Percentiles rank a stretch among this genome's conserved stretches.
phyloP scores from a whole-genome alignment of 2,797 vertebrate species.

The Acropternis orthonyx region DNA sequence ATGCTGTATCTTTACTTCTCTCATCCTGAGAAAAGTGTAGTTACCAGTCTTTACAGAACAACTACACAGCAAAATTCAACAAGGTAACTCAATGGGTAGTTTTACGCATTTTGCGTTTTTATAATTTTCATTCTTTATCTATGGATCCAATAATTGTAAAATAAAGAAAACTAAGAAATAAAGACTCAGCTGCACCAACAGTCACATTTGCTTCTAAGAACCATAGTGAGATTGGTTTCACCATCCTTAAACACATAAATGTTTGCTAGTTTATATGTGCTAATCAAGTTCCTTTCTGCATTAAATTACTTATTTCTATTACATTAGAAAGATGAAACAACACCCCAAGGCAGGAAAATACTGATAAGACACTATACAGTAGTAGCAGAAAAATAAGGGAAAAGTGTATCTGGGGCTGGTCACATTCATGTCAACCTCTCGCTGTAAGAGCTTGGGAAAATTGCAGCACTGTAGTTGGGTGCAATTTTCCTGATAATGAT shows the following conservation, averaged over 20 bases:
- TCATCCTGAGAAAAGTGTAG: neutral
- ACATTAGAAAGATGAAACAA: neutral
- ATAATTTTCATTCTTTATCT: neutral
- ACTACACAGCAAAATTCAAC: neutral
- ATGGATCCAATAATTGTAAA: neutral
- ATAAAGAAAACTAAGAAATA: neutral
- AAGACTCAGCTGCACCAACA: neutral
- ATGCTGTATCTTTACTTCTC: neutral
- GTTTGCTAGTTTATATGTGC: neutral
- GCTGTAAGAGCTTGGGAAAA: neutral
- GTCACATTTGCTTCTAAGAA: neutral
- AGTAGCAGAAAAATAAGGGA: neutral
- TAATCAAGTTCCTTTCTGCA: neutral
- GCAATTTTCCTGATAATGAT: neutral
- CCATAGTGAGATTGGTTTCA: neutral
- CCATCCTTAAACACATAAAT: neutral
- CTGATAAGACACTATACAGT: rapidly evolving
- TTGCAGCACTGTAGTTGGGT: neutral
- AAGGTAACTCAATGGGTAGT: neutral
- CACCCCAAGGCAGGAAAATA: neutral
- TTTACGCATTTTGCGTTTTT: neutral
- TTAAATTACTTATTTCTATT: neutral
- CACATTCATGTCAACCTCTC: neutral
- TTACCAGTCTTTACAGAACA: neutral
- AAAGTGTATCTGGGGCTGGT: neutral